Conservation (phyloP, 1,140 invertebrate genomes). For the Rhyzopertha dominica region DNA sequence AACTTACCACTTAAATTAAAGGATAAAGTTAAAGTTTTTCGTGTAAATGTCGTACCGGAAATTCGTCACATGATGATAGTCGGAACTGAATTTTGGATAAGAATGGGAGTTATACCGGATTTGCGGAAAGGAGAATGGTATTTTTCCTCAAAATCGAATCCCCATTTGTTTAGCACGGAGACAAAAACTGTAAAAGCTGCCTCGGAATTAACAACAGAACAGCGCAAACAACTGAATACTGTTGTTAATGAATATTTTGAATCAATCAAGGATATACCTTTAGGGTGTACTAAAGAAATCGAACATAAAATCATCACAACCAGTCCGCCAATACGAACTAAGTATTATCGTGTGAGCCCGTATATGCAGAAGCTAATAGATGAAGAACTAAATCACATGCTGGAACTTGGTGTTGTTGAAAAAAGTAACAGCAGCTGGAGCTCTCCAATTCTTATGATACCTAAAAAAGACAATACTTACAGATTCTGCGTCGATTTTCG, state of each 20-base stretch:
- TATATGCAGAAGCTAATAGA: constrained; percentile 16
- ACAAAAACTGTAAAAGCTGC: too few relatives aligned
- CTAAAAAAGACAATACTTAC: constrained; percentile 19
- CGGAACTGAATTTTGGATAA: too few relatives aligned
- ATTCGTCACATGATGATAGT: too few relatives aligned
- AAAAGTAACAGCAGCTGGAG: not conserved
- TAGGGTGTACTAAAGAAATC: constrained; percentile 4
- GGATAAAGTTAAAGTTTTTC: too few relatives aligned
- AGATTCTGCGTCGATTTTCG: constrained; percentile 6
- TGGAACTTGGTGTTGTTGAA: not conserved
- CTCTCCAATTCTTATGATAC: constrained; percentile 23
- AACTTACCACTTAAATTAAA: too few relatives aligned
- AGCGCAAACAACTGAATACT: too few relatives aligned
- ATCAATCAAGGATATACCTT: not conserved
- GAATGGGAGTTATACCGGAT: too few relatives aligned
- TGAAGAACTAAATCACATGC: constrained; percentile 4
- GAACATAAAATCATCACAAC: constrained; percentile 1
- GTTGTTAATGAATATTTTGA: not conserved
- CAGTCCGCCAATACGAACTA: constrained; percentile 30
- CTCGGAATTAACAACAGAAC: too few relatives aligned
- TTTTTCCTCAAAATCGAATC: too few relatives aligned
- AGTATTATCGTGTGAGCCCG: constrained; percentile 23
- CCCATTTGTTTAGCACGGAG: too few relatives aligned
- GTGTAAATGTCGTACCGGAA: too few relatives aligned
- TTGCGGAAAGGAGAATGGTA: too few relatives aligned